These are phyloP conservation scores for Characodon lateralis DNA, from an alignment of 2,797 vertebrate species.

Conservation along the genomic window DNA sequence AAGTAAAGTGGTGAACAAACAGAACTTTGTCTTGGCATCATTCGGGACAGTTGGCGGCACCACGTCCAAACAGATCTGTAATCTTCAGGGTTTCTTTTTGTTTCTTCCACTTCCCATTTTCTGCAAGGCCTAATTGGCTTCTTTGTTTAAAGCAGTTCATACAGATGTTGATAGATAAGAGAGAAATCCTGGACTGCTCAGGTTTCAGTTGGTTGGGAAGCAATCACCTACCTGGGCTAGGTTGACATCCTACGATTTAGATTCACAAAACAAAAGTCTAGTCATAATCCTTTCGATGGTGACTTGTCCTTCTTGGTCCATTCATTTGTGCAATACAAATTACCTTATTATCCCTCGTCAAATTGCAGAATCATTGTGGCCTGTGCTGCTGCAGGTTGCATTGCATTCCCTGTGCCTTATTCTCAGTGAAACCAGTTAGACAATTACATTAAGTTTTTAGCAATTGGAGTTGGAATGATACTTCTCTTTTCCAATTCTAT, in stretches of 20 bases:
- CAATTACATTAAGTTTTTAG: neutral
- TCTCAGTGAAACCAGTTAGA: neutral
- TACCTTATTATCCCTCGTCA: neutral
- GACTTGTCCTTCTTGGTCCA: neutral
- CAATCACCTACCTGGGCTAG: neutral
- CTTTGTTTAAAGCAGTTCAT: neutral
- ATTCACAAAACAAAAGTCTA: neutral
- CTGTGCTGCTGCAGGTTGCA: neutral
- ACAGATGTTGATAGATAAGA: neutral
- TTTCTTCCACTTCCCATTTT: neutral
- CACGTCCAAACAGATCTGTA: neutral
- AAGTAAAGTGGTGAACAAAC: neutral
- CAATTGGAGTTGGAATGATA: too few relatives aligned
- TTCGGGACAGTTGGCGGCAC: neutral
- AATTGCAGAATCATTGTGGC: neutral
- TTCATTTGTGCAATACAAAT: neutral
- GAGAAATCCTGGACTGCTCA: too few relatives aligned
- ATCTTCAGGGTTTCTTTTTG: neutral
- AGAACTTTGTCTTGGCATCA: neutral
- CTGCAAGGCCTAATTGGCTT: neutral
- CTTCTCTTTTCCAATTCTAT: too few relatives aligned
- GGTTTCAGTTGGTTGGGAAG: neutral
- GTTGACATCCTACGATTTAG: neutral
- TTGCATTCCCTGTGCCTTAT: neutral
- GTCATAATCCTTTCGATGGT: neutral